Percentiles rank a stretch among this genome's conserved stretches.
Evolutionary conservation across 2,888 invertebrate genomes (phyloP).

Genomic region (Philereme vetulata): DNA sequence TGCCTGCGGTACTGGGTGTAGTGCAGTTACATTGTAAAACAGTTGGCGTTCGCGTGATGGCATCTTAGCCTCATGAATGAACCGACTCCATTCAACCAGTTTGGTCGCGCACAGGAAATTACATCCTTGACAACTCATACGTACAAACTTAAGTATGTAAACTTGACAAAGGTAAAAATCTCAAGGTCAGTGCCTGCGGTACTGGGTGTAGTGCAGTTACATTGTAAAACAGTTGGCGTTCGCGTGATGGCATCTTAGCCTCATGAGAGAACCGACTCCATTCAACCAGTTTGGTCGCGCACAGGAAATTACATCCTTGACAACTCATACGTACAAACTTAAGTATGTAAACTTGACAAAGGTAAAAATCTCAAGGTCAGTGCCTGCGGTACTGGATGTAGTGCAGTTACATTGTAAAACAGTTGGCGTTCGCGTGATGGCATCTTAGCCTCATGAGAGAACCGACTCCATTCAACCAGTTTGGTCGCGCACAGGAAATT

Average conservation of each 20-base stretch:
- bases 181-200: constrained; percentile 12
- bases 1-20: constrained; percentile 6
- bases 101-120: too few relatives aligned
- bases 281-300: too few relatives aligned
- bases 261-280: too few relatives aligned
- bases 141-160: too few relatives aligned
- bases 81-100: too few relatives aligned
- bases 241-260: constrained; percentile 76
- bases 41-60: constrained; percentile 66
- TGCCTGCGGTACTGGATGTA: constrained; percentile 6
- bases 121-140: too few relatives aligned
- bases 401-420: constrained; percentile 6
- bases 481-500: too few relatives aligned
- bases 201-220: constrained; percentile 1
- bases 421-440: constrained; percentile 66
- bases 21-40: constrained; percentile 6
- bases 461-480: too few relatives aligned
- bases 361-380: constrained; percentile 12
- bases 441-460: constrained; percentile 77
- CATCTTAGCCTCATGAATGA: constrained; percentile 70
- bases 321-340: too few relatives aligned
- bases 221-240: constrained; percentile 30
- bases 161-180: too few relatives aligned
- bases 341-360: too few relatives aligned
- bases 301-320: constrained; percentile 76